phyloP scores from a whole-genome alignment of 2,113 vertebrate genomes.

The Perognathus longimembris region DNA sequence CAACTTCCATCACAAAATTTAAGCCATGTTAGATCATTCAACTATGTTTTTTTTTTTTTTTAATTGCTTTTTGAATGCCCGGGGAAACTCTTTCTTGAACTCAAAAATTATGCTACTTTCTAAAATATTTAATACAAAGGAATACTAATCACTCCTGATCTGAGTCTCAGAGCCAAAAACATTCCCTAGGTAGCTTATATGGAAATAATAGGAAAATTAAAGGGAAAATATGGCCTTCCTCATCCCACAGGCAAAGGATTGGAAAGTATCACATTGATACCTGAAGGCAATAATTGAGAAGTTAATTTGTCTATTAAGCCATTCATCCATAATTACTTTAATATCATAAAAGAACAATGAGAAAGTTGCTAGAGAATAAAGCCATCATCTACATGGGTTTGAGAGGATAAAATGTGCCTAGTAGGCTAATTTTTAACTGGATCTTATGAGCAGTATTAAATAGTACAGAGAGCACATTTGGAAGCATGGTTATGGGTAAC shows the following conservation, averaged over 20 bases:
- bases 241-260: not conserved
- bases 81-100: constrained; percentile 60
- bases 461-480: not conserved
- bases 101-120: constrained; percentile 63
- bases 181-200: constrained; percentile 7
- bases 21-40: constrained; percentile 70
- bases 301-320: not conserved
- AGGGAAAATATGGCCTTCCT: not conserved
- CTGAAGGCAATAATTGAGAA: not conserved
- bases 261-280: not conserved
- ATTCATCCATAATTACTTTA: constrained; percentile 53
- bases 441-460: not conserved
- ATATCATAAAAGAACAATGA: constrained; percentile 26
- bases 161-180: constrained; percentile 57
- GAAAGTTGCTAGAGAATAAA: not conserved
- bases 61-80: constrained; percentile 77
- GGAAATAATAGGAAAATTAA: constrained; percentile 44
- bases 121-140: constrained; percentile 67
- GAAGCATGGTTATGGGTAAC: not conserved
- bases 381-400: not conserved
- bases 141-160: constrained; percentile 48
- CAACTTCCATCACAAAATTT: constrained; percentile 52
- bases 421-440: not conserved
- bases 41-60: constrained; percentile 59
- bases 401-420: not conserved